phyloP scores from a whole-genome alignment of 1,140 invertebrate species.

The Uloborus diversus region DNA sequence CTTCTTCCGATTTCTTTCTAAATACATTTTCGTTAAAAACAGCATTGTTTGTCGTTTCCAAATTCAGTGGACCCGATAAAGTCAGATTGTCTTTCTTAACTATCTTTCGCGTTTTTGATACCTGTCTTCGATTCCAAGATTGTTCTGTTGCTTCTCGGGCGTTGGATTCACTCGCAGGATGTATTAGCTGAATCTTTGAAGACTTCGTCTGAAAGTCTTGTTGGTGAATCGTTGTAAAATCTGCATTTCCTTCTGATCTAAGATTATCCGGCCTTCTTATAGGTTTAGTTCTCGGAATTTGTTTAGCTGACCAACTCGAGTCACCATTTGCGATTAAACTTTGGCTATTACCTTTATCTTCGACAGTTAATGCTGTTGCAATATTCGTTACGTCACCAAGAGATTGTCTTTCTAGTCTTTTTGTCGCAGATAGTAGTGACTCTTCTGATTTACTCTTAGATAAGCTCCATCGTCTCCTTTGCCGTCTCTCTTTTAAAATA shows the following conservation, averaged over 20 bases:
- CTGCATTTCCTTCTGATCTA: conserved; percentile 65
- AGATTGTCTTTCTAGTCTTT: background rate
- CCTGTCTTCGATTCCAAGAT: conserved; percentile 25
- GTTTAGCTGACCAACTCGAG: conserved; percentile 7
- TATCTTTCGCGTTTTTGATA: conserved; percentile 23
- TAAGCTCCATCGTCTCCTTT: background rate
- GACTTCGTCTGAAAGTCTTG: conserved; percentile 14
- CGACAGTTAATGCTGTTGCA: background rate
- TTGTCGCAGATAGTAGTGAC: background rate
- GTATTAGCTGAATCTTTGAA: background rate
- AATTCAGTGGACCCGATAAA: background rate
- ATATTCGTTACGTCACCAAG: background rate
- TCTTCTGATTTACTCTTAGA: background rate
- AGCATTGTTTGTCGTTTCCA: conserved; percentile 25
- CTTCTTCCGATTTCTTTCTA: background rate
- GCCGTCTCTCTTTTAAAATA: background rate
- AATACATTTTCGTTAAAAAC: background rate
- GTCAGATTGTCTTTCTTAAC: conserved; percentile 12
- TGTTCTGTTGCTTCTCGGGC: background rate
- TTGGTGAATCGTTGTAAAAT: conserved; percentile 61
- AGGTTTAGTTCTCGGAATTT: conserved; percentile 50
- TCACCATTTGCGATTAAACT: background rate
- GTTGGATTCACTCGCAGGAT: background rate
- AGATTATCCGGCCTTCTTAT: conserved; percentile 62
- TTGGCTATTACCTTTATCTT: conserved; percentile 23